phyloP scores from a whole-genome alignment of 2,797 vertebrate species.

The Cuculus canorus region DNA sequence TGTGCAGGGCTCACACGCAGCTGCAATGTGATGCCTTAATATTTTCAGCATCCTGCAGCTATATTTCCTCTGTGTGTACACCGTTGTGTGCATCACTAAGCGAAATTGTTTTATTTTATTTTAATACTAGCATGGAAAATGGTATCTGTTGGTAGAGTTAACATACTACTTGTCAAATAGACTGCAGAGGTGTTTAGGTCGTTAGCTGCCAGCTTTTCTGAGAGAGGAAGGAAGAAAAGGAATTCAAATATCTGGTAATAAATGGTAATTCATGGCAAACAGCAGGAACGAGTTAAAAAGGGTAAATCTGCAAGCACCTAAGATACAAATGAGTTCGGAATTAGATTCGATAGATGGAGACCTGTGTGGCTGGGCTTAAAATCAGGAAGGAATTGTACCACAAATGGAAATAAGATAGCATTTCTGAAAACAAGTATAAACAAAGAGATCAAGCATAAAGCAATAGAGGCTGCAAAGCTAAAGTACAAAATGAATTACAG shows the following conservation, averaged over 20 bases:
- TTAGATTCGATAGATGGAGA: background rate
- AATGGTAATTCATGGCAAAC: background rate
- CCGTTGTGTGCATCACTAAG: fast-evolving
- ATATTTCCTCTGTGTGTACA: background rate
- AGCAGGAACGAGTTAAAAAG: background rate
- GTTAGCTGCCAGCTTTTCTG: background rate
- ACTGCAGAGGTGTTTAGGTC: background rate
- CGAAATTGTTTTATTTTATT: background rate
- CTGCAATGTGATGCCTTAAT: constrained; percentile 1
- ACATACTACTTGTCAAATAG: background rate
- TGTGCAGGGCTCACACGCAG: background rate
- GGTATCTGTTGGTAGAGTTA: background rate
- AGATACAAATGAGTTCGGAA: constrained; percentile 10
- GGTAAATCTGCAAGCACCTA: constrained; percentile 12
- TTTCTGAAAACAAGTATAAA: constrained; percentile 37
- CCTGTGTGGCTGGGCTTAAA: background rate
- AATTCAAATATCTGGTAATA: constrained; percentile 13
- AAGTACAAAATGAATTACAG: constrained; percentile 44
- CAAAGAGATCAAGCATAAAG: constrained; percentile 1
- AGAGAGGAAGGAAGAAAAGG: background rate
- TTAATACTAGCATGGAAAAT: background rate
- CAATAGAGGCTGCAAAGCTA: background rate
- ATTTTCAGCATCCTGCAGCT: background rate
- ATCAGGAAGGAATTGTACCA: constrained; percentile 38
- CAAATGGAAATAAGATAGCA: constrained; percentile 44